Evolutionary conservation across 2,113 vertebrate species (phyloP), one percentile per base, ranked within the genome.

Genomic region (Thalassarche chlororhynchos): DNA sequence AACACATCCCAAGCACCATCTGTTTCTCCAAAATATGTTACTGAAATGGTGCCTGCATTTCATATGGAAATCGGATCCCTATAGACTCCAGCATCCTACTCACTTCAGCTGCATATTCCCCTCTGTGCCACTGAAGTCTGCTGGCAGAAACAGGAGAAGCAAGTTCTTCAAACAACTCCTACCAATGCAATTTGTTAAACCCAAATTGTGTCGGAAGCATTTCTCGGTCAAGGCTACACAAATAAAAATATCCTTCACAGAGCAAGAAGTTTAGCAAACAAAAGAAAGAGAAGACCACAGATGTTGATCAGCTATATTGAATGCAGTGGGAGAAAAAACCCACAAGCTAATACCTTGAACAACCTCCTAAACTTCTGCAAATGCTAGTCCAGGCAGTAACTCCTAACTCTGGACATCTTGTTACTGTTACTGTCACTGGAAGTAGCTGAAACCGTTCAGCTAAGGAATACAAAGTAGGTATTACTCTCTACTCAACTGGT

Each of bases 1-100:
- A 90, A 77, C 60, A 72, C 57, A 96, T 42, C 78, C 75, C 54
- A 83, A 91, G 78, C 89, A 94, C 93, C 81, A 94, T 80, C 91
- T 96, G 94, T 57, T 95, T 90, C 90, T 93, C 52, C 28, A 71
- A 36, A 79, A 57, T 57, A 64, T 3, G 31, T 42, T 81, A 91
- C 66, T 85, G 51, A 84, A 93, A 51, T 3, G 19, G 70, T 89
- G 81, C 54, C 81, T 72, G 54, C 29, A 31, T 87, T 89, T 95
- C 89, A 65, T 1, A 87, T 46, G 52, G 74, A 51, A 85, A 82
- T 62, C 36, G 28, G 62, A 87, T 80, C 81, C 84, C 65, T 90
- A 20, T 6, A 79, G 60, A 72, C 32, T 77, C 44, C 75, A 80
- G 54, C 77, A 89, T 78, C 87, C 87, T 77, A 81, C 83, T 84